These are phyloP conservation scores for Hoplodrina blanda DNA, from an alignment of 2,888 invertebrate genomes.

Conservation along the genomic window DNA sequence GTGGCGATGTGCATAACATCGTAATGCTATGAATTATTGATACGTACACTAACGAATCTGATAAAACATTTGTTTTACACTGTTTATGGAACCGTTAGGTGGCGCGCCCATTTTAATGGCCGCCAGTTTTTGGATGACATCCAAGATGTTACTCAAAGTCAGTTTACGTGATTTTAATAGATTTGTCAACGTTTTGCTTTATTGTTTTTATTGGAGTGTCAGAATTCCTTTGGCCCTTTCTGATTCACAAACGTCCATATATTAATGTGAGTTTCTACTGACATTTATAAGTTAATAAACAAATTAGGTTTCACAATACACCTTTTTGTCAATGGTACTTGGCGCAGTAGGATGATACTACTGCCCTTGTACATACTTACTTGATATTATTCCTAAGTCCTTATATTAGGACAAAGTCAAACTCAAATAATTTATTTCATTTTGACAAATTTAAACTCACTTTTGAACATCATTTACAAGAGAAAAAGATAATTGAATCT, in stretches of 20 bases:
- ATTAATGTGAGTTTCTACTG: slow-evolving; percentile 1
- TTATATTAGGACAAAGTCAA: too few relatives aligned
- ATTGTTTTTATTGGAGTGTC: slow-evolving; percentile 40
- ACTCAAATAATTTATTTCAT: too few relatives aligned
- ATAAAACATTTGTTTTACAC: slow-evolving; percentile 86
- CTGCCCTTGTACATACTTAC: background rate
- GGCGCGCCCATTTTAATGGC: slow-evolving; percentile 71
- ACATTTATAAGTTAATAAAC: background rate
- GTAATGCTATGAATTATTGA: slow-evolving; percentile 88
- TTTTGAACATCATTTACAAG: too few relatives aligned
- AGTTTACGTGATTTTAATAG: slow-evolving; percentile 71
- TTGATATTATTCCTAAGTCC: background rate
- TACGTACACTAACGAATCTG: slow-evolving; percentile 83
- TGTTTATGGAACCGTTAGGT: slow-evolving; percentile 81
- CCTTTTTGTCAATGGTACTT: background rate
- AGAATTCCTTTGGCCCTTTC: background rate
- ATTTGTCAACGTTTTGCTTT: slow-evolving; percentile 54
- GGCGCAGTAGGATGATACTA: background rate
- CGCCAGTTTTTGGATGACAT: slow-evolving; percentile 66
- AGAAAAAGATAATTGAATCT: too few relatives aligned
- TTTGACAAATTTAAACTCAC: too few relatives aligned
- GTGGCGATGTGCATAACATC: slow-evolving; percentile 86
- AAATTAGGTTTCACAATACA: background rate
- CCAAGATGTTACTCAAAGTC: slow-evolving; percentile 65
- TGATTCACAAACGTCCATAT: slow-evolving; percentile 17